A percentile compares a stretch with the other conserved stretches of the same genome.
These are phyloP conservation scores for Pandemis cinnamomeana DNA, from an alignment of 2,888 invertebrate species.

Conservation along the genomic window DNA sequence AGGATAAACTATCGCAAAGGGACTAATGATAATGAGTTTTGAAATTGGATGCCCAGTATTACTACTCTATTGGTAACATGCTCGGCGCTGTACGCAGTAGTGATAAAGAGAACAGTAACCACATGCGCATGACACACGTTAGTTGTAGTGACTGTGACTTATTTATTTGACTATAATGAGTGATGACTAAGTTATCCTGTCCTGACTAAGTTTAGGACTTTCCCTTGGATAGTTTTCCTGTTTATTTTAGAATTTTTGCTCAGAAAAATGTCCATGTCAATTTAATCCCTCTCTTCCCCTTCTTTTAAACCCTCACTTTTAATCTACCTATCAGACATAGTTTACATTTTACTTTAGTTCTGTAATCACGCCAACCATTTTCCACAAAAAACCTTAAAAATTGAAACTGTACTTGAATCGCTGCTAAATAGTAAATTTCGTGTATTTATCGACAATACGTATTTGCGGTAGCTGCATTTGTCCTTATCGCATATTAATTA, in stretches of 20 bases:
- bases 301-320: too few relatives aligned
- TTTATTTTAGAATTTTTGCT: background rate
- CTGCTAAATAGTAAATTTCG: too few relatives aligned
- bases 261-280: background rate
- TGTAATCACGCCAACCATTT: background rate
- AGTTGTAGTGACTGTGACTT: constrained; percentile 28
- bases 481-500: too few relatives aligned
- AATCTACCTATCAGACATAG: background rate
- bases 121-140: constrained; percentile 50
- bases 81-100: constrained; percentile 27
- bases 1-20: too few relatives aligned
- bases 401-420: too few relatives aligned
- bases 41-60: too few relatives aligned
- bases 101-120: constrained; percentile 50
- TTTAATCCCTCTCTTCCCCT: too few relatives aligned
- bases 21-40: too few relatives aligned
- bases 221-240: background rate
- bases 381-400: too few relatives aligned
- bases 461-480: too few relatives aligned
- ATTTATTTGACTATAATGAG: constrained; percentile 1
- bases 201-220: constrained; percentile 14
- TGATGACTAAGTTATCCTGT: constrained; percentile 18
- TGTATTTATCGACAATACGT: too few relatives aligned
- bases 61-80: too few relatives aligned
- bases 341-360: background rate